Base-by-base conservation (phyloP, 2,888 invertebrate species). In the Drosophila silvestris region DNA sequence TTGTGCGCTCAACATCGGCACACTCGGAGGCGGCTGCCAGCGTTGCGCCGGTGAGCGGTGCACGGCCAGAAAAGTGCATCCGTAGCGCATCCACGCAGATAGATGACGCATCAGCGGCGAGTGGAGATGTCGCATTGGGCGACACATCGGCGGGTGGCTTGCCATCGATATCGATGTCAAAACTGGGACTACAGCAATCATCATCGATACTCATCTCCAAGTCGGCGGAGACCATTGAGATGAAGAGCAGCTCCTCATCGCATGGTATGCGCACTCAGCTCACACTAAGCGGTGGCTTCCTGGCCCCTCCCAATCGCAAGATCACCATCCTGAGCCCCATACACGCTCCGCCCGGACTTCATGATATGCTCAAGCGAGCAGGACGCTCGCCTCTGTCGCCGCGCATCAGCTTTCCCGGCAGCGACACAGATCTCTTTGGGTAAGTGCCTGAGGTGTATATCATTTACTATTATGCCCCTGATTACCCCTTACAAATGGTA, bases 271-370 rank as follows among this genome's bases (percentile, higher is more conserved):
- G 93, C n/a, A 93, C 93, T 0, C 93, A 93, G 66, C 66, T 93
- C 69, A 93, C 93, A 0, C 71, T 93, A 58, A 93, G 93, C 16
- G 93, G 93, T 9, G 93, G 93, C 7, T 82, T 93, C 4, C 74
- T 93, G 73, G 93, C 93, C 0, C 93, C 93, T 28, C 93, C 93
- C 9, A 93, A 92, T 83, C 93, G 96, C 19, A 95, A 95, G 80
- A 95, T 97, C 61, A 97, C 97, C 50, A 97, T 97, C 70, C 94
- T 97, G 70, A 97, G 97, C 82, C 97, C 97, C 0, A 95, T 96
- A 90, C 96, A 96, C 70, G 94, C 94, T 6, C 94, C 95, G 76
- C 94, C 95, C 1, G 97, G 97, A 83, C 94, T 96, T 14, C 93
- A 93, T 64, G 93, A 93, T 51, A 89, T 93, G 87, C 81, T 93